These are phyloP conservation scores for Pica pica DNA, from an alignment of 2,113 vertebrate genomes.

Conservation along the genomic window DNA sequence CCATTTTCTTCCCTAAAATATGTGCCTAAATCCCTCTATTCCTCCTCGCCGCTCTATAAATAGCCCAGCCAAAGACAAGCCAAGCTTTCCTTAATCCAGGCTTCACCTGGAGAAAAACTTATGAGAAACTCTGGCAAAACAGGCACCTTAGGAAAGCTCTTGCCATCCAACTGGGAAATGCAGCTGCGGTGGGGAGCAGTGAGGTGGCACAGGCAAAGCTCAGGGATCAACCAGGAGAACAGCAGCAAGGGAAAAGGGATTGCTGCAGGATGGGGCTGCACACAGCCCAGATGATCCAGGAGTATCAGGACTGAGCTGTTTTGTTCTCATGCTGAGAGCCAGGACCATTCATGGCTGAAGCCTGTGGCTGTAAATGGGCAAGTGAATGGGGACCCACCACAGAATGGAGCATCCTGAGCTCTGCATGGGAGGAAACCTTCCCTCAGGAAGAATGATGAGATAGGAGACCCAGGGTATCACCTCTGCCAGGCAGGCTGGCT, in stretches of 20 bases:
- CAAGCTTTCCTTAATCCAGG: background rate
- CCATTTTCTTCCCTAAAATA: slow-evolving; percentile 58
- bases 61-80: background rate
- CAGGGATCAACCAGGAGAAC: no score
- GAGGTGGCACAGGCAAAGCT: background rate
- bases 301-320: background rate
- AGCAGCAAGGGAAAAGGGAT: background rate
- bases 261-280: background rate
- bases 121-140: background rate
- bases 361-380: rapidly evolving
- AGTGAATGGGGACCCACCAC: background rate
- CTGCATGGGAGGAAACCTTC: background rate
- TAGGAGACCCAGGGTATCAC: background rate
- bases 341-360: background rate
- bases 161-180: background rate
- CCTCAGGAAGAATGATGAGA: rapidly evolving
- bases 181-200: background rate
- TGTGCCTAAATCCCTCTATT: slow-evolving; percentile 24
- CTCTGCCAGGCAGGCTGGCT: background rate
- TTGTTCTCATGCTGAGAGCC: background rate
- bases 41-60: background rate
- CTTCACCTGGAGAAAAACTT: background rate
- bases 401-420: rapidly evolving
- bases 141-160: background rate
- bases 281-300: background rate